Evolutionary conservation across 2,113 vertebrate genomes (phyloP).

Genomic region (Chamaea fasciata): DNA sequence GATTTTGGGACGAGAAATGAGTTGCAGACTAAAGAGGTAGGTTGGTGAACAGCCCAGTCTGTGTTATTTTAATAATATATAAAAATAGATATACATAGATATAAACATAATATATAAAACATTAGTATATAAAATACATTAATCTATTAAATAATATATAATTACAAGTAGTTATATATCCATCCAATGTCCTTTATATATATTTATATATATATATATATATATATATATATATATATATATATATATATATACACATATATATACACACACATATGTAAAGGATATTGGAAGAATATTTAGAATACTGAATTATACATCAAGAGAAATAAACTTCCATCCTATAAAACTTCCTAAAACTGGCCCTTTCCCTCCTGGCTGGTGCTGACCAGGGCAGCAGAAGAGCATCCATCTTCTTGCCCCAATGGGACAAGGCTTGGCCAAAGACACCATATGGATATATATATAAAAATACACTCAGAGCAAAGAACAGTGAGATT

Average conservation of each 20-base stretch:
- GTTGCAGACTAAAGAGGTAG: background rate
- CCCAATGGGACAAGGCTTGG: background rate
- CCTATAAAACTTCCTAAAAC: background rate
- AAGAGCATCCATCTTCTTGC: background rate
- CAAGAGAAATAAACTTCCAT: background rate
- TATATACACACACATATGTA: too few species aligned
- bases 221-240: too few species aligned
- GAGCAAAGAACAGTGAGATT: background rate
- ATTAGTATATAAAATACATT: too few species aligned
- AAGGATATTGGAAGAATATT: background rate
- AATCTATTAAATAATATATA: too few species aligned
- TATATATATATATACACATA: too few species aligned
- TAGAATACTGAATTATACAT: background rate
- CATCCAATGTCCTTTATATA: too few species aligned
- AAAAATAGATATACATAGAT: background rate
- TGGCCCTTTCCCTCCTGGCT: background rate
- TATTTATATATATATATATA: too few species aligned
- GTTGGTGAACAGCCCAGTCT: background rate
- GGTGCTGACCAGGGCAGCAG: background rate
- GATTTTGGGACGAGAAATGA: background rate
- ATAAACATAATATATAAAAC: background rate
- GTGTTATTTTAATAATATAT: background rate
- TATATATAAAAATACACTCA: background rate
- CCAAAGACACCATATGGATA: background rate
- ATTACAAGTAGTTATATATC: too few species aligned